A percentile compares a stretch with the other conserved stretches of the same genome.
phyloP scores from a whole-genome alignment of 2,113 vertebrate genomes.

The Plectropomus leopardus region DNA sequence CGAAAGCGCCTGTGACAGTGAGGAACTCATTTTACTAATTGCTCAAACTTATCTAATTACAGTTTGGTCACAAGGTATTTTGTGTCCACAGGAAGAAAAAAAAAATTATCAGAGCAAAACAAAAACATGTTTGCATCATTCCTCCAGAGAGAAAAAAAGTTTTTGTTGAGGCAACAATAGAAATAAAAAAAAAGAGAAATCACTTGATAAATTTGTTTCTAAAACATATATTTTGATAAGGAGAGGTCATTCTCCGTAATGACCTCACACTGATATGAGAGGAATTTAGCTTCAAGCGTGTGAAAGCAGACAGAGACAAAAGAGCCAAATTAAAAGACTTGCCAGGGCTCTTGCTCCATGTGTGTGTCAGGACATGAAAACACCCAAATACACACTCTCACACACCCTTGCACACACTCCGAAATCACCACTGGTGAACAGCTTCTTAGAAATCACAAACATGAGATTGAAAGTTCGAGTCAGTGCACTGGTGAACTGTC shows the following conservation, averaged over 20 bases:
- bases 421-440: constrained; percentile 27
- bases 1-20: constrained; percentile 76
- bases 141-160: neutral
- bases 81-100: constrained; percentile 19
- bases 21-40: constrained; percentile 83
- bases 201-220: neutral
- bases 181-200: neutral
- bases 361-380: constrained; percentile 7
- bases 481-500: constrained; percentile 33
- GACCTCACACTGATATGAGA: constrained; percentile 40
- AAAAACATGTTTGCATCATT: constrained; percentile 9
- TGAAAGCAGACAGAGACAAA: constrained; percentile 53
- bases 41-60: constrained; percentile 80
- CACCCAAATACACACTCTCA: neutral
- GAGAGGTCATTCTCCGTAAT: constrained; percentile 16
- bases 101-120: constrained; percentile 17
- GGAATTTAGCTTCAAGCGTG: constrained; percentile 27
- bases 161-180: neutral
- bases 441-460: constrained; percentile 56
- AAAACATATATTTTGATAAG: constrained; percentile 27
- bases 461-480: constrained; percentile 47
- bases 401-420: constrained; percentile 6
- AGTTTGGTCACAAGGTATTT: constrained; percentile 63
- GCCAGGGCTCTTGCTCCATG: constrained; percentile 17
- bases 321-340: constrained; percentile 27